Percentiles rank a stretch among this genome's conserved stretches.
These are phyloP conservation scores for Channallabes apus DNA, from an alignment of 2,797 vertebrate species.

Conservation along the genomic window DNA sequence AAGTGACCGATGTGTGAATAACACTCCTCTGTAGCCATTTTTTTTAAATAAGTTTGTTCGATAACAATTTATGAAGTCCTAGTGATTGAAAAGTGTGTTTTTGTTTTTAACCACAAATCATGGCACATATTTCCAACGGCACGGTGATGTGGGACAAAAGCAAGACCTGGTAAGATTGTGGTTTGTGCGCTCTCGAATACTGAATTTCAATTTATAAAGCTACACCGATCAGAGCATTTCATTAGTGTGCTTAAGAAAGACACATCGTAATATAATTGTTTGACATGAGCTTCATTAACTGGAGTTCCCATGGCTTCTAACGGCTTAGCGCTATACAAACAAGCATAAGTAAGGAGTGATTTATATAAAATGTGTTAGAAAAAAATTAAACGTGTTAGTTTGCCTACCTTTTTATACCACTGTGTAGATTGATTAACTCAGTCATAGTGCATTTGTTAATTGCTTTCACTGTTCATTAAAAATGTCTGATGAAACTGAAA, in stretches of 20 bases:
- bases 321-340: neutral
- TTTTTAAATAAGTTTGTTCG: neutral
- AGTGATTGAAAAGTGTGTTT: neutral
- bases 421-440: neutral
- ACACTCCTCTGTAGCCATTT: too few species aligned
- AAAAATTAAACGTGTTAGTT: neutral
- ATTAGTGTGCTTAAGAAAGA: neutral
- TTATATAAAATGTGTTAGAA: neutral
- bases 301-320: neutral
- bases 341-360: neutral
- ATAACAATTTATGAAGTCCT: neutral
- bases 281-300: neutral
- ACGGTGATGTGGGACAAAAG: neutral
- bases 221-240: neutral
- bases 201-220: neutral
- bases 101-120: neutral
- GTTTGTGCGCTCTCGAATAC: neutral
- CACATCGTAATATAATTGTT: neutral
- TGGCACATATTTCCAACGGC: neutral
- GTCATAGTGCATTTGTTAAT: neutral
- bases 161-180: neutral
- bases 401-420: neutral
- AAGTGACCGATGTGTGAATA: too few species aligned
- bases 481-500: neutral
- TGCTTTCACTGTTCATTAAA: neutral